Evolutionary conservation across 2,113 vertebrate species (phyloP), one percentile per base, ranked within the genome.

Genomic region (Neodon shergylaensis): DNA sequence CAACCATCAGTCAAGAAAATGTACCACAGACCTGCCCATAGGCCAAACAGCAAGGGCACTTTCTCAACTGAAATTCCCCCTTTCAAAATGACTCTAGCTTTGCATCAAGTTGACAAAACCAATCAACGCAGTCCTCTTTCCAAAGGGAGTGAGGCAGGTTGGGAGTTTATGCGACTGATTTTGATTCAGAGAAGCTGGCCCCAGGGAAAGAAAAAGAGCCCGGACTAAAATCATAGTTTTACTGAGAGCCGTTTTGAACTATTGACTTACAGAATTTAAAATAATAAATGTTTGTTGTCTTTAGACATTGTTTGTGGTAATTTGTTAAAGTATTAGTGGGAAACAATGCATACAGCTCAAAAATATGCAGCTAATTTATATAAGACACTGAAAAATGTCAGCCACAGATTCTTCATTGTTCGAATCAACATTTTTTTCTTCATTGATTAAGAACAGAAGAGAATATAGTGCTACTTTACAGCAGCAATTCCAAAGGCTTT

Each of bases 361-460:
- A 87, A 88, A 88, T 10, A 52, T n/a, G 14, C 31, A 66, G 42
- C 36, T 3, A 16, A 47, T 49, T 94, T 88, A 54, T 52, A 14
- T 19, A 85, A 79, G 47, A 44, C 42, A 78, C 58, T 54, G 28
- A 78, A 92, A 91, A 52, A 58, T 70, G 68, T 78, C 47, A 92
- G 54, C 9, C 14, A 58, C 4, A 77, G 33, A 85, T 47, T 81
- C n/a, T 81, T 83, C 61, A 77, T 68, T 79, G 87, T 83, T 88
- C 28, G 65, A 85, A 11, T 90, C 92, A 68, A n/a, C 3, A 77
- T 82, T 85, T 96, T 72, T 73, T 9, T 66, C 52, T 94, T 88
- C 31, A 44, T 72, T 33, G 39, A 54, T 33, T 21, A 58, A 54
- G 24, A 91, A 31, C 61, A 84, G 70, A 92, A 52, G 63, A 87